phyloP scores from a whole-genome alignment of 2,888 invertebrate species.

The Caenorhabditis sp. region DNA sequence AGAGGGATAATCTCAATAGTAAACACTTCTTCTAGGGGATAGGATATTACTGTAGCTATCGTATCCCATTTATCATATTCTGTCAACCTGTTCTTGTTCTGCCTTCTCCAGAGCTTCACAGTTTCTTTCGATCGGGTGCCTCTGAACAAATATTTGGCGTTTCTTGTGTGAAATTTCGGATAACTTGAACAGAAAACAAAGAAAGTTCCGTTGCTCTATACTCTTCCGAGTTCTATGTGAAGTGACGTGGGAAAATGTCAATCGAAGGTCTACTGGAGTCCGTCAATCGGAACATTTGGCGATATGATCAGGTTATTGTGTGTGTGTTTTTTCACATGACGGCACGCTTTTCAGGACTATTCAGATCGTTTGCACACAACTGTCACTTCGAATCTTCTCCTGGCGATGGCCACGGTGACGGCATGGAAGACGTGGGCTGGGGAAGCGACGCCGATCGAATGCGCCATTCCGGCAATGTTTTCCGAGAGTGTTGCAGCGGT shows the following conservation, averaged over 20 bases:
- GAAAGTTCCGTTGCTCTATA: too few relatives aligned
- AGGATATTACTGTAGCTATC: constrained; percentile 37
- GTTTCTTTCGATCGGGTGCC: not conserved
- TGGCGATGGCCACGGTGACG: constrained; percentile 58
- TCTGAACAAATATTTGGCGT: not conserved
- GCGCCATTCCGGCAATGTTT: constrained; percentile 65
- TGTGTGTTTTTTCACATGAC: constrained; percentile 13
- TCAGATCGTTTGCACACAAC: constrained; percentile 61
- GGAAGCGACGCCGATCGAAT: constrained; percentile 63
- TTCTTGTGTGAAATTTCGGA: not conserved
- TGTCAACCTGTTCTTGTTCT: not conserved
- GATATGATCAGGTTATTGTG: constrained; percentile 40
- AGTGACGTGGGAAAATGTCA: constrained; percentile 47
- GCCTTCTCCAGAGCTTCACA: too few relatives aligned
- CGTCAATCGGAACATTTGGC: constrained; percentile 45
- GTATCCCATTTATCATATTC: too few relatives aligned
- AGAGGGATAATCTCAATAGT: not conserved
- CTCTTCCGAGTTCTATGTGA: not conserved
- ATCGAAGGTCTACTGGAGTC: constrained; percentile 34
- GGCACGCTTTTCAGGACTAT: constrained; percentile 65
- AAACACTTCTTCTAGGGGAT: not conserved
- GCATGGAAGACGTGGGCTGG: constrained; percentile 63
- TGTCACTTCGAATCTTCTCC: constrained; percentile 67
- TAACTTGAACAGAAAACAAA: too few relatives aligned
- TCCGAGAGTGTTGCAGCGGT: constrained; percentile 65